Conservation (phyloP, 2,797 vertebrate genomes). For the Acanthurus leucopareius region DNA sequence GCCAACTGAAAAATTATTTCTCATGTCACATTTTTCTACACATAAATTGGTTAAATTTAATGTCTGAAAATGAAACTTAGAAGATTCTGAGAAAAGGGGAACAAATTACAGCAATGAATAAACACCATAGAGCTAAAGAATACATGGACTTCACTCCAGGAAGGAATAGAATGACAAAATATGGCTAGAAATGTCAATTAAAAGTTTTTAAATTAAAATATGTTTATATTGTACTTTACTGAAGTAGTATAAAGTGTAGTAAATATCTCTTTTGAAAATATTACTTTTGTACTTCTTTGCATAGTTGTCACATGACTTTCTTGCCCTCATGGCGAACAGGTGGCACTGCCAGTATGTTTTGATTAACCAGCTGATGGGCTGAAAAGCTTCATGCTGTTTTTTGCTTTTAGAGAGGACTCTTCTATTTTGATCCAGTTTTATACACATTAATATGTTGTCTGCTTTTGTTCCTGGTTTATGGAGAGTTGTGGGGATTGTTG, state of each 20-base stretch:
- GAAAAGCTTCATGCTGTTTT: not conserved
- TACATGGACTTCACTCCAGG: constrained; percentile 19
- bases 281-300: constrained; percentile 30
- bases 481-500: not conserved
- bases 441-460: not conserved
- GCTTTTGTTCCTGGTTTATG: not conserved
- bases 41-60: not conserved
- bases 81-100: not conserved
- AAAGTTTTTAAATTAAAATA: constrained; percentile 54
- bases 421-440: not conserved
- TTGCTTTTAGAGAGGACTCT: not conserved
- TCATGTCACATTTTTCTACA: constrained; percentile 11
- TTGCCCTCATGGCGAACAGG: not conserved
- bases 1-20: constrained; percentile 20
- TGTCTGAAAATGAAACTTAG: constrained; percentile 17
- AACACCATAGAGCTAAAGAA: constrained; percentile 2
- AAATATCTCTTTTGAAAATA: constrained; percentile 47
- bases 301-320: not conserved
- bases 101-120: not conserved
- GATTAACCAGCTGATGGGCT: not conserved
- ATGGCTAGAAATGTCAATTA: constrained; percentile 26
- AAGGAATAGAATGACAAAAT: constrained; percentile 21
- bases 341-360: not conserved
- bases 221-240: constrained; percentile 62
- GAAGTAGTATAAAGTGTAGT: constrained; percentile 49